phyloP scores from a whole-genome alignment of 2,113 vertebrate species.

The Brachypteracias leptosomus region DNA sequence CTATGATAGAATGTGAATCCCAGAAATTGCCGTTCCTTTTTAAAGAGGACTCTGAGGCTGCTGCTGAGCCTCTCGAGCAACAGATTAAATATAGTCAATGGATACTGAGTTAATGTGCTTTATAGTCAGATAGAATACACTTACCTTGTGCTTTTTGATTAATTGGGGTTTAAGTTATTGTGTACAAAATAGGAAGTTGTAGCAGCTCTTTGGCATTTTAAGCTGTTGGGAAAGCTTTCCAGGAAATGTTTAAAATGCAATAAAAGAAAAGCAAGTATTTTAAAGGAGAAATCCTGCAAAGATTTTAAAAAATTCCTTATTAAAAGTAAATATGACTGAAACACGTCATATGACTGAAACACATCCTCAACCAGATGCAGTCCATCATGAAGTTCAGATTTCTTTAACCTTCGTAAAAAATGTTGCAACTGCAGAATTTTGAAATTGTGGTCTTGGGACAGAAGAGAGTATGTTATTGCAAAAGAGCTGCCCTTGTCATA shows the following conservation, averaged over 20 bases:
- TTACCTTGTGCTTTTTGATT: background rate
- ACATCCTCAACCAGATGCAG: background rate
- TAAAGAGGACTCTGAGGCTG: background rate
- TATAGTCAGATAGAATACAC: background rate
- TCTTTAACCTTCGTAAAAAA: background rate
- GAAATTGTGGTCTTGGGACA: conserved; percentile 11
- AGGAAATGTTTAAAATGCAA: background rate
- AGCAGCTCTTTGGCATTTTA: background rate
- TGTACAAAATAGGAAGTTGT: background rate
- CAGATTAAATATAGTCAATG: background rate
- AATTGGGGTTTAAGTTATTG: background rate
- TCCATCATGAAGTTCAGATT: background rate
- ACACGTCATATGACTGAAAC: background rate
- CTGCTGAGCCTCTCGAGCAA: background rate
- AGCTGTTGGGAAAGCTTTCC: background rate
- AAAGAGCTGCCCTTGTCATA: background rate
- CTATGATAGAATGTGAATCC: conserved; percentile 63
- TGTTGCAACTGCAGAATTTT: conserved; percentile 23
- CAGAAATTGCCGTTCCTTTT: conserved; percentile 12
- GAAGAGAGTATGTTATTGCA: background rate
- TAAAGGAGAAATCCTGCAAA: background rate
- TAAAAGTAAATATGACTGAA: background rate
- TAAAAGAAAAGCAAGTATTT: background rate
- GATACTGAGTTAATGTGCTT: background rate
- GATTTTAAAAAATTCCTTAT: background rate